Conservation (phyloP, 1,140 invertebrate genomes). For the Procambarus clarkii region DNA sequence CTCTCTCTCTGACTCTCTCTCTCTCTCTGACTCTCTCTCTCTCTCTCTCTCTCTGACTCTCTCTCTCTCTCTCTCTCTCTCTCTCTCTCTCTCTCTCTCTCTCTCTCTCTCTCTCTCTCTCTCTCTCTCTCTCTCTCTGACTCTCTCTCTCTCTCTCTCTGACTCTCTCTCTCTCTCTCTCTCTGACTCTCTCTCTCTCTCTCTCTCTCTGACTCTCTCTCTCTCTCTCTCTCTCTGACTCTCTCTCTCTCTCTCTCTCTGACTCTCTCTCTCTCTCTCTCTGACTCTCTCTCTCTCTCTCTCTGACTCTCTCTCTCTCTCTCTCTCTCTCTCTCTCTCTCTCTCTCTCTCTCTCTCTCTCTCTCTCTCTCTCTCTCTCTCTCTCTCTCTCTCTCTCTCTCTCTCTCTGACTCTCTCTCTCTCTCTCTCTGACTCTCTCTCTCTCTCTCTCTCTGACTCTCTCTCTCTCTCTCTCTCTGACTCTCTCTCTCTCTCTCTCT, state of each 20-base stretch:
- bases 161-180: too few species aligned
- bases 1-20: too few species aligned
- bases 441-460: conserved; percentile 11
- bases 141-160: too few species aligned
- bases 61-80: too few species aligned
- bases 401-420: not conserved
- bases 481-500: conserved; percentile 5
- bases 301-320: not conserved
- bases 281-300: not conserved
- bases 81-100: too few species aligned
- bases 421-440: not conserved
- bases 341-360: too few species aligned
- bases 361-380: too few species aligned
- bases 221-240: not conserved
- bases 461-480: conserved; percentile 11
- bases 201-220: not conserved
- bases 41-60: too few species aligned
- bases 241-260: not conserved
- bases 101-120: too few species aligned
- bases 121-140: too few species aligned
- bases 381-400: not conserved
- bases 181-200: not conserved
- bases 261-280: not conserved
- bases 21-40: too few species aligned
- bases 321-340: too few species aligned